Percentiles rank a stretch among this genome's conserved stretches.
Conservation (phyloP, 1,140 invertebrate genomes). For the Drosophila albomicans region DNA sequence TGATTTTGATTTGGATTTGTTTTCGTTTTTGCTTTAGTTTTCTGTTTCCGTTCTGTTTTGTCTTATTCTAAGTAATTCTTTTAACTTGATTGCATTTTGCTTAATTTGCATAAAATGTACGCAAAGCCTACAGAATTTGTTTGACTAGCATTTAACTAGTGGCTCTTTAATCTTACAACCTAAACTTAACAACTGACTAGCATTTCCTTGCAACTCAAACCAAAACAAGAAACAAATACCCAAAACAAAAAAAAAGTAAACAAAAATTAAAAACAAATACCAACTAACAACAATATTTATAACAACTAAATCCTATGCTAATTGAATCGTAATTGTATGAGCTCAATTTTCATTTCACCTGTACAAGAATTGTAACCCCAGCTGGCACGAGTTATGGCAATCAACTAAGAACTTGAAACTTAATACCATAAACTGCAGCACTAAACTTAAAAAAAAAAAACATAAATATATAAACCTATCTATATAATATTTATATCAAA, state of each 20-base stretch:
- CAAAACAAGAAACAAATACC: constrained; percentile 1
- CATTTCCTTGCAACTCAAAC: constrained; percentile 54
- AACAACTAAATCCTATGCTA: constrained; percentile 45
- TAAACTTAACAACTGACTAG: constrained; percentile 62
- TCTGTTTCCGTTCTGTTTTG: constrained; percentile 23
- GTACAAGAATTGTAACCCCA: constrained; percentile 85
- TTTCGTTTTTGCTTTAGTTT: constrained; percentile 28
- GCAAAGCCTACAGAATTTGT: constrained; percentile 75
- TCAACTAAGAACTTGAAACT: constrained; percentile 39
- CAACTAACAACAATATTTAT: constrained; percentile 11
- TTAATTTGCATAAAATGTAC: constrained; percentile 71
- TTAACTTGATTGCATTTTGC: constrained; percentile 71
- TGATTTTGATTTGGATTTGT: constrained; percentile 14
- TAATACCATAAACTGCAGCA: constrained; percentile 38
- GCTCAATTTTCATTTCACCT: constrained; percentile 74
- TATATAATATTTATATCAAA: constrained; percentile 24
- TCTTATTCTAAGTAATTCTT: constrained; percentile 34
- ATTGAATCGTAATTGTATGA: constrained; percentile 63
- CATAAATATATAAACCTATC: constrained; percentile 15
- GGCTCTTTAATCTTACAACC: constrained; percentile 64
- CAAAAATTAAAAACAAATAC: constrained; percentile 29
- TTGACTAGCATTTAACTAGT: constrained; percentile 75
- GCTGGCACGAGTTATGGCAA: constrained; percentile 86
- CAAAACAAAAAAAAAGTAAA: background rate
- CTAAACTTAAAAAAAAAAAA: constrained; percentile 13